Base-by-base conservation (phyloP, 2,113 vertebrate species). In the Ciconia maguari region DNA sequence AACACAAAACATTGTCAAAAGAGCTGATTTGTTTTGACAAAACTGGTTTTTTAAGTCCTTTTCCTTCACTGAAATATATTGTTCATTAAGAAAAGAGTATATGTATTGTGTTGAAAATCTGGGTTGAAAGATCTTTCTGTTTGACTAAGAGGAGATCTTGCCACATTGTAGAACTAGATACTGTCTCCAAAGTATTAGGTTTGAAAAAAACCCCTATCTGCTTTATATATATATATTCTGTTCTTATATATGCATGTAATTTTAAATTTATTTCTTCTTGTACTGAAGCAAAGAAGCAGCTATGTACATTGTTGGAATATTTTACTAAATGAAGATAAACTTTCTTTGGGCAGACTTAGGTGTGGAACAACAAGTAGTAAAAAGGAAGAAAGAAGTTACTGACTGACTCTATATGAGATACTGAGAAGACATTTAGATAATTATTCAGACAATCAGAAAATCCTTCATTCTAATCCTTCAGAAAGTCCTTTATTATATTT, bases 1-100 rank as follows among this genome's bases (percentile, higher is more conserved):
- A 52, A 62, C 1, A n/a, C 0, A 77, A 62, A 76, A 13, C 5
- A 51, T 5, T 79, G 6, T 19, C 22, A 42, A 42, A 87, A 69
- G 2, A 70, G 1, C 0, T 48, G 3, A 14, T 83, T 84, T 70
- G 2, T 61, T 93, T 81, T 52, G 1, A 38, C 29, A 70, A 65
- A 93, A 32, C 4, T 44, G 11, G 1, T 1, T 1, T 49, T 75
- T 85, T 24, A 41, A n/a, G 13, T 36, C 1, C 1, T 60, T 74
- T 75, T 69, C 8, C 17, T 41, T 85, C 26, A 75, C 8, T 51
- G 4, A 88, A 71, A 71, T 58, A 36, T 25, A 61, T 25, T 72
- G 5, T 51, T 62, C 10, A 52, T 69, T 30, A 58, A 18, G 15
- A 46, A 34, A 26, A 61, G 0, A 48, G 13, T 9, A 7, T 21